Percentiles rank a stretch among this genome's conserved stretches.
Evolutionary conservation across 2,113 vertebrate genomes (phyloP).

Genomic region (Saccopteryx bilineata): DNA sequence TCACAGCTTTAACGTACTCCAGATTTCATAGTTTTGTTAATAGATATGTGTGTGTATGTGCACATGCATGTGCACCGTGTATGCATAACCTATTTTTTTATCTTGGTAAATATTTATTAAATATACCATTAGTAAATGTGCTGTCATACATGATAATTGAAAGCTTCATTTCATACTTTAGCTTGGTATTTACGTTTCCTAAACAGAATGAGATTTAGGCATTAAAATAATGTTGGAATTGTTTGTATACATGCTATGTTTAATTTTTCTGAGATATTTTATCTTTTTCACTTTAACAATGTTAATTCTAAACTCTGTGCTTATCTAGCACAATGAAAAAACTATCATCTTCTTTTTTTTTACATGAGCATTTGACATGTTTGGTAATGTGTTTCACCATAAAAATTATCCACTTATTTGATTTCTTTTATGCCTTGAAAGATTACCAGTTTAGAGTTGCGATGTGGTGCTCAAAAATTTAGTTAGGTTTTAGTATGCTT

Average conservation of each 20-base stretch:
- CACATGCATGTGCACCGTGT: neutral
- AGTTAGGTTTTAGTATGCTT: conserved; percentile 25
- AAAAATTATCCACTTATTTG: conserved; percentile 4
- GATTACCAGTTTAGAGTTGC: neutral
- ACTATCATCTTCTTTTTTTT: neutral
- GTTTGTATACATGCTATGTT: neutral
- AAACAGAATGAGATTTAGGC: conserved; percentile 12
- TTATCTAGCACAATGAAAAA: neutral
- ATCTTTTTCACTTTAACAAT: conserved; percentile 23
- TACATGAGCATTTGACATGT: neutral
- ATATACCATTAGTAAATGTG: neutral
- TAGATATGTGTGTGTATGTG: neutral
- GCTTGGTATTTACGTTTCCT: neutral
- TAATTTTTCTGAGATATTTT: neutral
- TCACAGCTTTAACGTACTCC: neutral
- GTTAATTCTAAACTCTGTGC: neutral
- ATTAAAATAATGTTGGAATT: conserved; percentile 37
- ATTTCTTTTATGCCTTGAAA: neutral
- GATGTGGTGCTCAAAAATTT: conserved; percentile 23
- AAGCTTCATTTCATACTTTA: conserved; percentile 29
- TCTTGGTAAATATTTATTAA: conserved; percentile 45
- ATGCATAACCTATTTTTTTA: neutral
- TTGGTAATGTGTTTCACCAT: conserved; percentile 33
- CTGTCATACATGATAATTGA: neutral
- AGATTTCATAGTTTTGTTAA: conserved; percentile 4